Percentiles rank a stretch among this genome's conserved stretches.
phyloP scores from a whole-genome alignment of 2,888 invertebrate genomes.

The Lasioglossum zephyrum region DNA sequence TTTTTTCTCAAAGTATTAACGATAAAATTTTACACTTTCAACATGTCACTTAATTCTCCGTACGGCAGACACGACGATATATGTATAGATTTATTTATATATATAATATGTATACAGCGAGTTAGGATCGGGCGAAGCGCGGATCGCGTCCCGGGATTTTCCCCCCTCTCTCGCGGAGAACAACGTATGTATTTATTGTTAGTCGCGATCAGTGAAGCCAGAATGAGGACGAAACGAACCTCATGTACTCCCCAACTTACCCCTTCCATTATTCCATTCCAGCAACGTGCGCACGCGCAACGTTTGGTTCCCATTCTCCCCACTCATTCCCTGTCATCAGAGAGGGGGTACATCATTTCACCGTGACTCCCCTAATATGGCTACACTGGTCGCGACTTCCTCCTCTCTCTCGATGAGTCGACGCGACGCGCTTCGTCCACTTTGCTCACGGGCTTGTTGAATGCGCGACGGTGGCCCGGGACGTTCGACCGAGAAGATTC shows the following conservation, averaged over 20 bases:
- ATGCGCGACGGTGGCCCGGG: conserved; percentile 31
- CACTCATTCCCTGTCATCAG: too few relatives aligned
- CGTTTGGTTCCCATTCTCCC: too few relatives aligned
- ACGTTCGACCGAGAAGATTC: neutral
- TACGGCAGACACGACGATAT: conserved; percentile 64
- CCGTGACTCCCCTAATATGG: too few relatives aligned
- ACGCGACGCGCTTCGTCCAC: conserved; percentile 24
- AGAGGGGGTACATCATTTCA: too few relatives aligned
- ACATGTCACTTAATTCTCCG: conserved; percentile 63
- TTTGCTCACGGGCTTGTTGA: conserved; percentile 21
- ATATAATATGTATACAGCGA: conserved; percentile 49
- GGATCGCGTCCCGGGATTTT: conserved; percentile 12
- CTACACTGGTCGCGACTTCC: too few relatives aligned
- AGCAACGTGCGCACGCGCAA: too few relatives aligned
- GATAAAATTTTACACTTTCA: conserved; percentile 74
- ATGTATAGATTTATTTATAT: conserved; percentile 35
- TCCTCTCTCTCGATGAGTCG: neutral
- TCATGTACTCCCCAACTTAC: too few relatives aligned
- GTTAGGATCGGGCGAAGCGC: conserved; percentile 40
- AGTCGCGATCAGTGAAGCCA: too few relatives aligned
- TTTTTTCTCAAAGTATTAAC: conserved; percentile 61
- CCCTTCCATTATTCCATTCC: too few relatives aligned
- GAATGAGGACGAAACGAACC: too few relatives aligned
- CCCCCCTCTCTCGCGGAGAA: too few relatives aligned
- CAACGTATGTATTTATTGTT: too few relatives aligned